These are phyloP conservation scores for Tarsius wallacei DNA, from an alignment of 2,797 vertebrate species.

Conservation along the genomic window DNA sequence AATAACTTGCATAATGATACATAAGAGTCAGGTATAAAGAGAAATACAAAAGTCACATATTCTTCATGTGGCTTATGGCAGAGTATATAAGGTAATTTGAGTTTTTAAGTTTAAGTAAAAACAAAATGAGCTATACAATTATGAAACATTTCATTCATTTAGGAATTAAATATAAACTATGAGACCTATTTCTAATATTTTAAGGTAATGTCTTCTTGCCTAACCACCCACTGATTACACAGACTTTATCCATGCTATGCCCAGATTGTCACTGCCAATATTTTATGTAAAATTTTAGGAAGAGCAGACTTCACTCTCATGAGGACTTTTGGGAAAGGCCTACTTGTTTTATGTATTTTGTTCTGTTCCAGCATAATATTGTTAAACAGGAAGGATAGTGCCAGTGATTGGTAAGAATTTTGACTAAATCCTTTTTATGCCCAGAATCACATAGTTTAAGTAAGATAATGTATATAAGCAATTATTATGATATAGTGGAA, in stretches of 20 bases:
- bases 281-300: background rate
- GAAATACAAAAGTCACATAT: background rate
- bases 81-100: background rate
- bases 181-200: background rate
- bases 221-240: background rate
- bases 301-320: background rate
- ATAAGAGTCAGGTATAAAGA: background rate
- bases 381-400: background rate
- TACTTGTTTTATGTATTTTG: background rate
- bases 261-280: background rate
- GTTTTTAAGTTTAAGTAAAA: conserved; percentile 2
- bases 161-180: background rate
- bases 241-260: background rate
- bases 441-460: background rate
- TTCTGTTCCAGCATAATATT: background rate
- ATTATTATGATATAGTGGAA: background rate
- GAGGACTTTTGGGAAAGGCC: background rate
- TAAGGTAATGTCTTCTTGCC: background rate
- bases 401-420: background rate
- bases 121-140: background rate
- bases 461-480: background rate
- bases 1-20: background rate
- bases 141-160: background rate
- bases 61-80: background rate
- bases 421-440: background rate